Evolutionary conservation across 2,888 invertebrate genomes (phyloP), one percentile per base, ranked within the genome.

Genomic region (Leptinotarsa peninsularis): DNA sequence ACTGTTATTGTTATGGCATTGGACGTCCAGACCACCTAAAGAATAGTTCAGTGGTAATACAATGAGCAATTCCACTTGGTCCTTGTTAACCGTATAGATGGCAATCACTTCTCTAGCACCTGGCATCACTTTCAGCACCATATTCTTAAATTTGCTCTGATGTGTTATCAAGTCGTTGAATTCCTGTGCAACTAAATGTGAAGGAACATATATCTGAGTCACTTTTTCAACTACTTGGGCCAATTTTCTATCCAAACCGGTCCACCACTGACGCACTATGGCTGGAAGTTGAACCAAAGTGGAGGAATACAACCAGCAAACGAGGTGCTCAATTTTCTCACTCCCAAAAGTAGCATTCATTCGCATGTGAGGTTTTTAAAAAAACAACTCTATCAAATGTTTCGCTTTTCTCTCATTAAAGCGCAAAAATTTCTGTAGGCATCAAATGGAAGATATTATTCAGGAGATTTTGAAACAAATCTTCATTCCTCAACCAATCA

Each of bases 41-140:
- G 98, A 98, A 91, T 97, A 95, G 88, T 97, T 96, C 33, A 89
- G 86, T 0, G 97, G 94, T 80, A 98, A 89, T 67, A 91, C 90
- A 81, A 98, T 93, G 33, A 91, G 90, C 78, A 98, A 90, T 87
- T 96, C 95, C 87, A 98, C 92, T 79, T 91, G 91, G 0, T 93
- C 93, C 79, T 96, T 96, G 83, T 96, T 97, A 80, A 98, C 92
- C 21, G 92, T 91, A 88, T 97, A 96, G 17, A 92, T 90, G 23
- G 97, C 96, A 54, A 93, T 89, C 67, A 97, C 94, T 90, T 97
- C 96, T 77, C 94, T 89, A 2, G 93, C 91, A 17, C 92, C 91
- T 75, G 92, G 91, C 84, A 94, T 92, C 23, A 95, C 92, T 81
- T 92, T 92, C 21, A 96, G 90, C 88, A 91, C 90, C 91, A 93